Base-by-base conservation (phyloP, 2,888 invertebrate genomes). In the Macrophya alboannulata region DNA sequence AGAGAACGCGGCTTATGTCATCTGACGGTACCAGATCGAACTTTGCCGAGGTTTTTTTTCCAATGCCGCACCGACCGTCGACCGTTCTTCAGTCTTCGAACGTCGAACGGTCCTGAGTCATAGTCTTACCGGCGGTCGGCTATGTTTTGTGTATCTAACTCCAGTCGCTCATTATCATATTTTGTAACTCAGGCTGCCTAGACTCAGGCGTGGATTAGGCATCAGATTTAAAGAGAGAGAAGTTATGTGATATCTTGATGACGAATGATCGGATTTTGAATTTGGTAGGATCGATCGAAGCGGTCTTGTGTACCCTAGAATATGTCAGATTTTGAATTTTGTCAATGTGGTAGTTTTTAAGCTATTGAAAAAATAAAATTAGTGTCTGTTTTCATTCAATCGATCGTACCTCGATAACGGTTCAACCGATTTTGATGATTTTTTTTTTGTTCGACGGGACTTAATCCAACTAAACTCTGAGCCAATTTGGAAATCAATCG, bases 11-110 rank as follows among this genome's bases (percentile, higher is more conserved):
- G 71, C 17, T n/a, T 12, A 74, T 25, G 72, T 74, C 72, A 74
- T 74, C 72, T 74, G 9, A 74, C 72, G 72, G 72, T 0, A 45
- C 25, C 43, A 17, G 17, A 21, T 74, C 72, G 72, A 45, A 74
- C 72, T 74, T 72, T 74, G 72, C 72, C 45, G 72, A 45, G 5
- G 21, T 21, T 74, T 43, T 45, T 45, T 21, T 72, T 15, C 9
- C 17, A 10, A 15, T 15, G n/a, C 15, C 15, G 3, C 15, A 55
- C 4, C 55, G 55, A 55, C n/a, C 25, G 21, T 62, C 62, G 62
- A 31, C 4, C 62, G 31, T 31, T 31, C 3, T 31, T 31, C 3
- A 31, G 3, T 31, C 15, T 8, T n/a, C 55, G 55, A 55, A 1
- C 25, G 21, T 62, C 62, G 62, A 31, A 12, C 62, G 31, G 31